Evolutionary conservation across 2,888 invertebrate genomes (phyloP).

Genomic region (Sipha maydis): DNA sequence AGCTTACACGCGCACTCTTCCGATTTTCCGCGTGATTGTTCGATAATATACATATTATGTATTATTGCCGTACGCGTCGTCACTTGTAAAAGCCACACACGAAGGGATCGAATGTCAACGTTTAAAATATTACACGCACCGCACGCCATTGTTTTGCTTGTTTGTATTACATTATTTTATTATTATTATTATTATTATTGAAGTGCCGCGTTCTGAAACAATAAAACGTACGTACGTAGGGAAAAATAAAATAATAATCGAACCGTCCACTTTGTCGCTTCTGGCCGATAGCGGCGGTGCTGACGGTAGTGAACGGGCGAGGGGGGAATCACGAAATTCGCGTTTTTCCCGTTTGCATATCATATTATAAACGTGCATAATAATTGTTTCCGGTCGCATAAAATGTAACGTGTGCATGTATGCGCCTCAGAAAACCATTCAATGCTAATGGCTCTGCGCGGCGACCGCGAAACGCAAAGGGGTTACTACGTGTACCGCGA

Average conservation of each 20-base stretch:
- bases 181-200: neutral
- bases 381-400: conserved; percentile 24
- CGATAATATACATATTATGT: neutral
- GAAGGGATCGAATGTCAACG: conserved; percentile 26
- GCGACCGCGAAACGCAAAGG: neutral
- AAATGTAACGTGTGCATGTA: neutral
- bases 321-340: conserved; percentile 37
- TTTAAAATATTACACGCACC: neutral
- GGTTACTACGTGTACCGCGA: neutral
- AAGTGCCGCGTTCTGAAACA: neutral
- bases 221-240: neutral
- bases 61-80: neutral
- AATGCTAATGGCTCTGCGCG: conserved; percentile 6
- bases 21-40: neutral
- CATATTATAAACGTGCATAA: too few relatives aligned
- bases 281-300: neutral
- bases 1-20: neutral
- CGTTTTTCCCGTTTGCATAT: neutral
- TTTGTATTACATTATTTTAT: neutral
- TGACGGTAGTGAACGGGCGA: neutral
- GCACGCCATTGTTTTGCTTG: neutral
- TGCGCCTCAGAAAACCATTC: neutral
- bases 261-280: conserved; percentile 8
- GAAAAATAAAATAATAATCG: neutral
- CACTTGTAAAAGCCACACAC: conserved; percentile 11